phyloP scores from a whole-genome alignment of 2,113 vertebrate species.

The Vicugna pacos region DNA sequence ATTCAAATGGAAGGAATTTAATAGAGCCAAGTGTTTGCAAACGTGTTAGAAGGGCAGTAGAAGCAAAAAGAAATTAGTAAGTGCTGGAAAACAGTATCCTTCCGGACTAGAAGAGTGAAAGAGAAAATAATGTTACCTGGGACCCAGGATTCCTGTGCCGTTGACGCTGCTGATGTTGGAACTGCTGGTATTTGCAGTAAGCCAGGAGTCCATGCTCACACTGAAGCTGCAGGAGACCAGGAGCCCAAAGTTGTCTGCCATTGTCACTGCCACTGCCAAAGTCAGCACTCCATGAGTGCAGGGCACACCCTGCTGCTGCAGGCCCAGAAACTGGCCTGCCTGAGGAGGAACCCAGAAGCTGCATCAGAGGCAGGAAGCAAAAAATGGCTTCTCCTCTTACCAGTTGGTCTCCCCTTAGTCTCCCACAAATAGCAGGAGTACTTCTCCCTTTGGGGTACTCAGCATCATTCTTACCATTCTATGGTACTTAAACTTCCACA shows the following conservation, averaged over 20 bases:
- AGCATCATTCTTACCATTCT: not conserved
- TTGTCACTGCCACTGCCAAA: not conserved
- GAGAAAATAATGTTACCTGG: not conserved
- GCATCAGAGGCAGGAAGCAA: not conserved
- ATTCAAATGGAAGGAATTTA: conserved; percentile 14
- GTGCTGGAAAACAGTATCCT: not conserved
- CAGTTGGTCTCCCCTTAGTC: not conserved
- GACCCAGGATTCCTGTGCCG: not conserved
- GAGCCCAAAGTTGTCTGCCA: not conserved
- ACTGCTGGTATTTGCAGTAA: not conserved
- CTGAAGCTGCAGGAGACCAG: not conserved
- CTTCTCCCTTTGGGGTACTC: not conserved
- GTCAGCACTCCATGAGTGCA: not conserved
- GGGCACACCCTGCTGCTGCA: not conserved
- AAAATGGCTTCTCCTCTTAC: not conserved
- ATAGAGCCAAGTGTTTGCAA: not conserved
- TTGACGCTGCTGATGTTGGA: not conserved
- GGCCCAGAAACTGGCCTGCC: not conserved
- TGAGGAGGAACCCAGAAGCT: not conserved
- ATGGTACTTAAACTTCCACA: not conserved
- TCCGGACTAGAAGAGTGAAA: not conserved
- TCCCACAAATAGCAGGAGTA: not conserved
- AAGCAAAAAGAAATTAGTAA: not conserved
- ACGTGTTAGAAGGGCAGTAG: not conserved
- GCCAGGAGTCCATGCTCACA: not conserved